Base-by-base conservation (phyloP, 2,888 invertebrate genomes). In the Aphidoletes aphidimyza region DNA sequence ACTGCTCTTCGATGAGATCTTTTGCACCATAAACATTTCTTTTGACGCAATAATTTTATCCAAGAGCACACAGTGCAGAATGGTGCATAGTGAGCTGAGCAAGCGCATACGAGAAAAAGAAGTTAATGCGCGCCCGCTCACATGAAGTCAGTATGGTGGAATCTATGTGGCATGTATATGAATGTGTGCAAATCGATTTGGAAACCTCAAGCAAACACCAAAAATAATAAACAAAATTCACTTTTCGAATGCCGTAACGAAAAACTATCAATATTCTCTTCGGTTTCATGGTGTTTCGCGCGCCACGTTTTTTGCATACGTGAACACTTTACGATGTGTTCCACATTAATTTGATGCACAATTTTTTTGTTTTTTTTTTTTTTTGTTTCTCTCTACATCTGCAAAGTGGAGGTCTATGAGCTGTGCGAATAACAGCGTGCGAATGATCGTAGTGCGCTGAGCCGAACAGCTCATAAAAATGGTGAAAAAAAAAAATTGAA, bases 11-110 rank as follows among this genome's bases (percentile, higher is more conserved):
- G 3, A 69, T 30, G 69, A 26, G 69, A 69, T 69, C 69, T 69
- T 69, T 30, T 69, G 69, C 69, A 69, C 69, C 69, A 69, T 69
- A 69, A 69, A 69, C 69, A 69, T 69, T 69, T 69, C 69, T 69
- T 69, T 69, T 69, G 69, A 34, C 69, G 69, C 69, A 69, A 69
- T 14, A 54, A 3, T 54, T n/a, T 22, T 54, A 54, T 30, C 30
- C 30, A n/a, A 54, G 26, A 54, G 22, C 54, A 26, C 54, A 54
- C 26, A 22, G n/a, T 14, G 69, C 69, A 2, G 8, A 14, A 42
- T 42, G 8, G 42, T 9, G 42, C 42, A 42, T 14, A 42, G n/a
- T n/a, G n/a, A n/a, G n/a, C n/a, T n/a, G n/a, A n/a, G n/a, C n/a
- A n/a, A n/a, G n/a, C n/a, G n/a, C n/a, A n/a, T n/a, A 39, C 5